Conservation (phyloP, 2,888 invertebrate species). For the Microctonus brassicae region DNA sequence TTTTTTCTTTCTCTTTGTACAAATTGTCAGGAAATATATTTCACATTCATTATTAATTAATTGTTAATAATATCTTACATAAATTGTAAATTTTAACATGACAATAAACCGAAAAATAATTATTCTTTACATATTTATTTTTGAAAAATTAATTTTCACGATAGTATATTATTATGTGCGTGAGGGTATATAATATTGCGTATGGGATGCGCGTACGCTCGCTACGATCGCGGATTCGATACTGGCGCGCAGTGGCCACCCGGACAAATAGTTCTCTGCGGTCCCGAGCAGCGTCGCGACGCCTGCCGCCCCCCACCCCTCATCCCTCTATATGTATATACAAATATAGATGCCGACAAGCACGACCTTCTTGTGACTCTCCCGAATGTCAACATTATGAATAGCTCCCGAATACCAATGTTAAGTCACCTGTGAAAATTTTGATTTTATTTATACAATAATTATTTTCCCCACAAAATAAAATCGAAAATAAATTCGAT, state of each 20-base stretch:
- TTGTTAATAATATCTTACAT: no score
- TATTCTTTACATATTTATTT: neutral
- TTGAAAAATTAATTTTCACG: conserved; percentile 1
- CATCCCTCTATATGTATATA: conserved; percentile 26
- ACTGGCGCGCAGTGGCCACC: conserved; percentile 63
- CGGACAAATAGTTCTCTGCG: conserved; percentile 65
- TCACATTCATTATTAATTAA: neutral
- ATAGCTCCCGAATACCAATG: conserved; percentile 9
- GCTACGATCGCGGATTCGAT: conserved; percentile 67
- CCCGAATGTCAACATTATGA: conserved; percentile 27
- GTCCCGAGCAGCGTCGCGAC: conserved; percentile 67
- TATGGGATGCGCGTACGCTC: conserved; percentile 63
- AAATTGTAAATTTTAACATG: no score
- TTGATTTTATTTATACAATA: no score
- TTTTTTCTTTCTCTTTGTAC: no score
- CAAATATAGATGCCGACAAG: conserved; percentile 8
- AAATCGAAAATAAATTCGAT: no score
- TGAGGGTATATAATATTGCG: conserved; percentile 42
- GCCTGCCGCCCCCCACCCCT: conserved; percentile 52
- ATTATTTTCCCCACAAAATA: no score
- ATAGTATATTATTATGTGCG: conserved; percentile 23
- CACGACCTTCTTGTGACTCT: conserved; percentile 32
- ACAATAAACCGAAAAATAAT: neutral
- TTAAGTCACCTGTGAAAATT: neutral
- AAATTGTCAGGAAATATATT: neutral